A percentile compares a stretch with the other conserved stretches of the same genome.
Conservation (phyloP, 2,797 vertebrate species). For the Eremophila alpestris region DNA sequence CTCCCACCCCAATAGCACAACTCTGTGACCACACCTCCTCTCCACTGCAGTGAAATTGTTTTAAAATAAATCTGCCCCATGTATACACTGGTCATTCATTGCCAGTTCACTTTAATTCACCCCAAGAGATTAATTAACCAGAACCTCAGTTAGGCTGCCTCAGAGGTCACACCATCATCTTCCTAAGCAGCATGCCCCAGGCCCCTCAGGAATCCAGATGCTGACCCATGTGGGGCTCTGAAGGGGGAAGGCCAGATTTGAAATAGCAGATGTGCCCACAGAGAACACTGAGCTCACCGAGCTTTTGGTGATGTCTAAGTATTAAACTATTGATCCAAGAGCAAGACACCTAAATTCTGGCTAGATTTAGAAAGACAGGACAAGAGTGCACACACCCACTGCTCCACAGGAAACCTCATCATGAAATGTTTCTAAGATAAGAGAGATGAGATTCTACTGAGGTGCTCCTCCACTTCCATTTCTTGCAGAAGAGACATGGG, state of each 20-base stretch:
- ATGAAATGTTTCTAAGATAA: not conserved
- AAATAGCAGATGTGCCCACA: not conserved
- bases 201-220: not conserved
- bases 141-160: not conserved
- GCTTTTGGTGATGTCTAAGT: not conserved
- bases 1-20: not conserved
- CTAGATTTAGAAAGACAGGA: not conserved
- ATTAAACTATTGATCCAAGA: not conserved
- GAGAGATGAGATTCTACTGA: not conserved
- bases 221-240: not conserved
- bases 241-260: not conserved
- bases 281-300: not conserved
- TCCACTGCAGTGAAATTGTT: not conserved
- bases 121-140: not conserved
- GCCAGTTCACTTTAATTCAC: not conserved
- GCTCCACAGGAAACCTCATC: not conserved
- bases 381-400: not conserved
- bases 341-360: not conserved
- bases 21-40: not conserved
- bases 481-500: not conserved
- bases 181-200: not conserved
- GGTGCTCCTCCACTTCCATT: not conserved
- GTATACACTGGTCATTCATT: rapidly evolving
- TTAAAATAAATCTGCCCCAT: not conserved
- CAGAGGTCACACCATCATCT: not conserved